Evolutionary conservation across 2,797 vertebrate genomes (phyloP).

Genomic region (Mormyrops boulengeri): DNA sequence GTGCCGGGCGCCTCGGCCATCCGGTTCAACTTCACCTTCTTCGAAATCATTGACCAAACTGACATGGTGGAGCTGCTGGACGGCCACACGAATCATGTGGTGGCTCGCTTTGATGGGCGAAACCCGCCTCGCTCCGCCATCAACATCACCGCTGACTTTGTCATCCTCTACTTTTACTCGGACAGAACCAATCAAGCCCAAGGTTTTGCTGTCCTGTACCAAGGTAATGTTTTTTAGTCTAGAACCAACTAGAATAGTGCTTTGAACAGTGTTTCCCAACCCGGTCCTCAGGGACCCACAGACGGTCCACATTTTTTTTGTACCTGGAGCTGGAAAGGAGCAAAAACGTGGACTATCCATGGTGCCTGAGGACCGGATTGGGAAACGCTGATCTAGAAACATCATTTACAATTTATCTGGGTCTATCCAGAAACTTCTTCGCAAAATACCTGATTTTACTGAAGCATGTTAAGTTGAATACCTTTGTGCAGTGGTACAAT

Average conservation of each 20-base stretch:
- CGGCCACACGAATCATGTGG: conserved; percentile 78
- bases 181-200: conserved; percentile 89
- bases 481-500: background rate
- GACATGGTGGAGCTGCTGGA: conserved; percentile 95
- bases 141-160: conserved; percentile 81
- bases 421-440: background rate
- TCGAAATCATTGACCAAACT: conserved; percentile 85
- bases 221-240: conserved; percentile 60
- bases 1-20: conserved; percentile 76
- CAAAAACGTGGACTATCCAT: background rate
- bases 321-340: background rate
- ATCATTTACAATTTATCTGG: background rate
- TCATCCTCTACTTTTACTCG: conserved; percentile 93
- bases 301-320: background rate
- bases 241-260: background rate
- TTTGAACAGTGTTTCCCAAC: background rate
- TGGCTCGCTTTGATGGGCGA: conserved; percentile 79
- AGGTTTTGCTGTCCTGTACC: conserved; percentile 87
- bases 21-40: conserved; percentile 87
- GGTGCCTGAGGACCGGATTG: background rate
- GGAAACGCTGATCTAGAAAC: background rate
- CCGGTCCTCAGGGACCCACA: background rate
- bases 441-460: background rate
- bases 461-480: background rate
- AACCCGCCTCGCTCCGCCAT: conserved; percentile 70